phyloP scores from a whole-genome alignment of 2,797 vertebrate species.

The Nyctibius grandis region DNA sequence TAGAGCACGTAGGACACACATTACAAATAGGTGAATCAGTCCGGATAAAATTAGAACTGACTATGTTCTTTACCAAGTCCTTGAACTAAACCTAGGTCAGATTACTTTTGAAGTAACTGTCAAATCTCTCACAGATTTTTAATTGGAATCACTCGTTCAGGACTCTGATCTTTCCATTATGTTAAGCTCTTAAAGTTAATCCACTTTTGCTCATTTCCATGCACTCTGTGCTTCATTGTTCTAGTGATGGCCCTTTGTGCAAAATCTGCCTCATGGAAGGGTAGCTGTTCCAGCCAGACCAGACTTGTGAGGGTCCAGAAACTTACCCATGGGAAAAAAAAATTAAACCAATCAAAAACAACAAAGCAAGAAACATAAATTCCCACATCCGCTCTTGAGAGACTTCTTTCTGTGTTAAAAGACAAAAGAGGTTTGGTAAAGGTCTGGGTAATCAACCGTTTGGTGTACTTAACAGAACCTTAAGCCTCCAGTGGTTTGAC shows the following conservation, averaged over 20 bases:
- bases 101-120: not conserved
- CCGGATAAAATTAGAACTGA: slow-evolving; percentile 24
- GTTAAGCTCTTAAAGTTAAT: not conserved
- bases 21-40: slow-evolving; percentile 7
- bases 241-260: not conserved
- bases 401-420: not conserved
- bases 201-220: not conserved
- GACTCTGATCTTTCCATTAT: not conserved
- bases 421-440: not conserved
- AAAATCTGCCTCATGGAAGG: not conserved
- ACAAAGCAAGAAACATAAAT: not conserved
- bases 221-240: not conserved
- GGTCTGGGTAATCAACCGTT: not conserved
- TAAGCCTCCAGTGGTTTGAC: not conserved
- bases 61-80: slow-evolving; percentile 38
- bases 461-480: not conserved
- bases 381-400: not conserved
- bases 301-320: not conserved
- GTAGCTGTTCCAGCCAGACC: not conserved
- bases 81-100: slow-evolving; percentile 48
- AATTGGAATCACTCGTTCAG: not conserved
- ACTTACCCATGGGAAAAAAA: not conserved
- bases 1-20: not conserved
- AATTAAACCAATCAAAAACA: not conserved
- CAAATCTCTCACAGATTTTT: not conserved